Evolutionary conservation across 1,140 invertebrate species (phyloP).

Genomic region (Scaptodrosophila lebanonensis): DNA sequence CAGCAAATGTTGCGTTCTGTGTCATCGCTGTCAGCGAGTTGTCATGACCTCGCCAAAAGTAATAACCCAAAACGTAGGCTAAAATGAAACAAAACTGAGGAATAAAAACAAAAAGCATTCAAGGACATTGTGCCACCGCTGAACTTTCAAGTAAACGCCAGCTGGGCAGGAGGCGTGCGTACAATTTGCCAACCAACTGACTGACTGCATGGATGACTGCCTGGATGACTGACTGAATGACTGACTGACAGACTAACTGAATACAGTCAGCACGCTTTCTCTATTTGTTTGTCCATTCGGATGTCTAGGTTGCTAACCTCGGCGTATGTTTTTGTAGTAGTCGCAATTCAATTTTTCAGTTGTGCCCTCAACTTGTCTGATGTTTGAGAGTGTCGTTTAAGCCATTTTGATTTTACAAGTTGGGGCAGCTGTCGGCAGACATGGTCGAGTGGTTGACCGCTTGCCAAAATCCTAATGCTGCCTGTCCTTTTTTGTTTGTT

Average conservation of each 20-base stretch:
- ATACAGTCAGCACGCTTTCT: slow-evolving; percentile 8
- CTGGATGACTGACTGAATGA: no score
- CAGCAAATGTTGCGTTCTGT: no score
- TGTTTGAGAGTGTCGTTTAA: slow-evolving; percentile 9
- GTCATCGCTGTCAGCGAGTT: slow-evolving; percentile 8
- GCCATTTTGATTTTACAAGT: no score
- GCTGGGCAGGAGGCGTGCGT: slow-evolving; percentile 17
- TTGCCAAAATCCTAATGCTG: slow-evolving; percentile 15
- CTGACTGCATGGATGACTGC: no score
- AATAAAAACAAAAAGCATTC: no score
- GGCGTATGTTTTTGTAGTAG: neutral
- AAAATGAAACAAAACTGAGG: slow-evolving; percentile 49
- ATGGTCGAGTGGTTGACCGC: slow-evolving; percentile 21
- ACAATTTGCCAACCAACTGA: no score
- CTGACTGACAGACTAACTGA: no score
- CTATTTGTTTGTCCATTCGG: slow-evolving; percentile 4
- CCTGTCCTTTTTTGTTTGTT: slow-evolving; percentile 55
- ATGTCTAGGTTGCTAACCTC: no score
- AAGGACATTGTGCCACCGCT: slow-evolving; percentile 51
- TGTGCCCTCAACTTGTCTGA: no score
- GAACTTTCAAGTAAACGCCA: slow-evolving; percentile 53
- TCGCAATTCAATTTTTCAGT: slow-evolving; percentile 27
- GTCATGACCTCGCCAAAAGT: slow-evolving; percentile 27
- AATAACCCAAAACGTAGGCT: slow-evolving; percentile 54
- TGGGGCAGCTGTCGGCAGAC: no score